Base-by-base conservation (phyloP, 2,113 vertebrate genomes). In the Propithecus coquereli region DNA sequence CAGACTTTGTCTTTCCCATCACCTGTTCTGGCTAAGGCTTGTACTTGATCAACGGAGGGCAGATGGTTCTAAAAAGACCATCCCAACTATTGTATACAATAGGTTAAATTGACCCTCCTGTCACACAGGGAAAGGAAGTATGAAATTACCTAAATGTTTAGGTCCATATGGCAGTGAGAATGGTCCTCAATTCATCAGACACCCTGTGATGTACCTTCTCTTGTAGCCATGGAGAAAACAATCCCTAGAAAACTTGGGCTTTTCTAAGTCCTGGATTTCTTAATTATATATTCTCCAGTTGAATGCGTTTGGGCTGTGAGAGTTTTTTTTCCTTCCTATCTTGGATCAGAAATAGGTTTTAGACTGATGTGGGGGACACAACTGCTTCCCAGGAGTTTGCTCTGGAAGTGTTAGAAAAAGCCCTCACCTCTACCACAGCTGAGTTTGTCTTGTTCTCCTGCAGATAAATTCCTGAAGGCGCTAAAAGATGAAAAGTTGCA, bases 391-490 rank as follows among this genome's bases (percentile, higher is more conserved):
- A 83, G 11, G 88, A 71, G 11, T 45, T 91, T 76, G 25, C 63
- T 47, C 92, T 71, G 52, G 63, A 74, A 71, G 34, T n/a, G 6
- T 80, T 68, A 91, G 86, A 20, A 57, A 52, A 87, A 65, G 30
- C 25, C 80, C 30, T 37, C 43, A 11, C 73, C 20, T 82, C 65
- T 5, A 18, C 71, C 14, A 40, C 57, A 61, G 74, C 68, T 90
- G 20, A 87, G 43, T 94, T 10, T 86, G 16, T 95, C 98, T 96
- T 47, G 2, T 92, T 98, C 74, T 83, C 95, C 74, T 97, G 89
- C 97, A 99, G 99, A 99, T 98, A 98, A 98, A 83, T 94, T 98
- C 96, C 89, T 99, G 93, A 98, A 97, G 94, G 97, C 98, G 12
- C 79, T 98, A 47, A 98, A 98, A 96, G 98, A 99, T 87, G 98